Base-by-base conservation (phyloP, 2,888 invertebrate species). In the Metopia argyrocephala region DNA sequence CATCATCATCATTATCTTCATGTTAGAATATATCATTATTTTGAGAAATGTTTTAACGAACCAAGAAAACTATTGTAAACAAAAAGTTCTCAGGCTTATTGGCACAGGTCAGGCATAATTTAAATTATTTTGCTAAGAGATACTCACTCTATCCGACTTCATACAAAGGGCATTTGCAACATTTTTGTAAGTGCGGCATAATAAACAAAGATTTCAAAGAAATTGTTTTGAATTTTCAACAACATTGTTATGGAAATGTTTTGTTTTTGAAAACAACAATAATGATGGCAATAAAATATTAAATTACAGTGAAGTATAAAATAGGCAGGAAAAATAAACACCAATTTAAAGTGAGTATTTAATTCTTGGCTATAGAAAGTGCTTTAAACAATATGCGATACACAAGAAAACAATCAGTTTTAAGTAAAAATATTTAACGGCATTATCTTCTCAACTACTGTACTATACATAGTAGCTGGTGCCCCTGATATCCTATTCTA, bases 121-220 rank as follows among this genome's bases (percentile, higher is more conserved):
- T 25, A 21, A 25, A 28, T 61, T 27, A 25, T 12, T 65, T 50
- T 68, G 28, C 50, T 54, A 5, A 9, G 38, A 31, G 31, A 54
- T 48, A 61, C n/a, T 61, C 45, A 5, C 15, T 50, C 61, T 28
- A 38, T 69, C 50, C 12, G 56, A 15, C 25, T n/a, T n/a, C n/a
- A n/a, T n/a, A n/a, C n/a, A n/a, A n/a, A n/a, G 73, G 68, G 69
- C 69, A 73, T 59, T 76, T 73, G 64, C 73, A 59, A 76, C 64
- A 69, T 54, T 69, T 68, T 78, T 74, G 69, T 70, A 1, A 38
- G 70, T 68, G 68, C 69, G 66, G 64, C 69, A 65, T 61, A 78
- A 81, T 70, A 78, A 48, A 76, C 66, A 78, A 66, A 62, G 15
- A 64, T 66, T 75, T 66, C 61, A 74, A 56, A 70, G 74, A 61